Conservation (phyloP, 1,140 invertebrate genomes). For the Drosophila ananassae region DNA sequence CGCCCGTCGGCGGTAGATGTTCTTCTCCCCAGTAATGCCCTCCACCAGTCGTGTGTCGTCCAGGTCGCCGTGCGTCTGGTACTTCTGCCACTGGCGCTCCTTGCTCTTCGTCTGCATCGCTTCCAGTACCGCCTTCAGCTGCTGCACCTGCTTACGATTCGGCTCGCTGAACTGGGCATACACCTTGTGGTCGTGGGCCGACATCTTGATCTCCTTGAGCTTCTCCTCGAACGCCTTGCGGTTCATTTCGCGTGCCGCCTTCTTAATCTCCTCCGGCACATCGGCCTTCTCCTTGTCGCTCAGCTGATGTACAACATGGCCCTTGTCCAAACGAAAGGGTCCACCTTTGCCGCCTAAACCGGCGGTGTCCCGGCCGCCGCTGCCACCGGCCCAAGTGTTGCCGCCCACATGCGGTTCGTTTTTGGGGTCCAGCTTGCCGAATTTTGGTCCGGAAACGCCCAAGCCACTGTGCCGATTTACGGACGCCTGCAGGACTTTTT, state of each 20-base stretch:
- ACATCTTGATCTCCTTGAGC: conserved; percentile 97
- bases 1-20: conserved; percentile 93
- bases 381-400: conserved; percentile 98
- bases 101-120: conserved; percentile 95
- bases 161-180: conserved; percentile 93
- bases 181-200: conserved; percentile 94
- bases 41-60: conserved; percentile 98
- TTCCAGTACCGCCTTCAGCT: conserved; percentile 88
- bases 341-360: conserved; percentile 96
- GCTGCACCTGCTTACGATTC: conserved; percentile 90
- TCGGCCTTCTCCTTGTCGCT: conserved; percentile 95
- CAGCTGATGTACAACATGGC: conserved; percentile 95
- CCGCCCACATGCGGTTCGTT: conserved; percentile 97
- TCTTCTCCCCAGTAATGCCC: conserved; percentile 95
- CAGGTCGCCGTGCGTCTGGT: conserved; percentile 97
- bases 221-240: conserved; percentile 94
- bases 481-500: conserved; percentile 89
- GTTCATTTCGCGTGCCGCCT: conserved; percentile 96
- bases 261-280: conserved; percentile 94
- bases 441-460: conserved; percentile 92
- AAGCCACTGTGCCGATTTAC: conserved; percentile 89
- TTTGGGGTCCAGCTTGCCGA: conserved; percentile 95
- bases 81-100: conserved; percentile 95
- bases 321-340: conserved; percentile 95
- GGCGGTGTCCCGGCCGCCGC: conserved; percentile 96